Evolutionary conservation across 2,888 invertebrate species (phyloP).

Genomic region (Drosophila anomelani): DNA sequence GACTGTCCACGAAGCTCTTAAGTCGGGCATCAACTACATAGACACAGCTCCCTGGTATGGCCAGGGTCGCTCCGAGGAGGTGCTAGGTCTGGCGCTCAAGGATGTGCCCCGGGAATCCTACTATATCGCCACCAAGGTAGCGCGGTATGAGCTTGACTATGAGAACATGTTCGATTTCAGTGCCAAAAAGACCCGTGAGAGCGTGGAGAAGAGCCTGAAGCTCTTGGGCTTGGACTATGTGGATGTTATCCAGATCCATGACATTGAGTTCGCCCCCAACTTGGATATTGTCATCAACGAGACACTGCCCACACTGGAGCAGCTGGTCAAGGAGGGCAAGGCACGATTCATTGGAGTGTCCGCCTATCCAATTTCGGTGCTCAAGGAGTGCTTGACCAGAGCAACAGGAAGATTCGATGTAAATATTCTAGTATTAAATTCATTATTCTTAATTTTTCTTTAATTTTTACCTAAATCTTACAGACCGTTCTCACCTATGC

Average conservation of each 20-base stretch:
- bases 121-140: conserved; percentile 96
- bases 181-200: conserved; percentile 89
- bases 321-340: conserved; percentile 89
- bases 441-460: not conserved
- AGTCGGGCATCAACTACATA: conserved; percentile 94
- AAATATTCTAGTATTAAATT: conserved; percentile 17
- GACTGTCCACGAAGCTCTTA: conserved; percentile 90
- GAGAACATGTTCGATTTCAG: conserved; percentile 95
- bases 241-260: conserved; percentile 97
- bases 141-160: conserved; percentile 90
- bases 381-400: conserved; percentile 90
- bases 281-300: conserved; percentile 91
- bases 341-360: conserved; percentile 94
- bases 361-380: conserved; percentile 91
- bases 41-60: conserved; percentile 98
- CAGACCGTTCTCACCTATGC: conserved; percentile 88
- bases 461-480: not conserved
- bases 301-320: conserved; percentile 92
- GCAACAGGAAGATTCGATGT: conserved; percentile 85
- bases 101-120: conserved; percentile 92
- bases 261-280: conserved; percentile 93
- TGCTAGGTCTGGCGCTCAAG: conserved; percentile 92
- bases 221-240: conserved; percentile 92
- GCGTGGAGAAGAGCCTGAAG: conserved; percentile 90
- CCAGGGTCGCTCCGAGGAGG: conserved; percentile 92